Conservation (phyloP, 1,140 invertebrate genomes). For the Hormaphis cornu region DNA sequence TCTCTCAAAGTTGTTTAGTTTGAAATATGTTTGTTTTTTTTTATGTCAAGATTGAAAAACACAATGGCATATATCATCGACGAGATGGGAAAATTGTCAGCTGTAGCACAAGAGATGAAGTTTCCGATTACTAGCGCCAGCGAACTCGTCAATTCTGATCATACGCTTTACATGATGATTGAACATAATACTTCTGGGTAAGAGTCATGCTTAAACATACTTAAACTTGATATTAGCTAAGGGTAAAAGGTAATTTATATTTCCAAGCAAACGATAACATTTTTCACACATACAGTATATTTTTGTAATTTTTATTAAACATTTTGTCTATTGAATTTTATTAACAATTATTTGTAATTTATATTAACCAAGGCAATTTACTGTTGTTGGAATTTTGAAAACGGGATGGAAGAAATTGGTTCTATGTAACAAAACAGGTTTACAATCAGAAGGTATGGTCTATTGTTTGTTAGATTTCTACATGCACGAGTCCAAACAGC, state of each 20-base stretch:
- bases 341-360: too few relatives aligned
- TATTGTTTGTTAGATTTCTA: slow-evolving; percentile 82
- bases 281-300: too few relatives aligned
- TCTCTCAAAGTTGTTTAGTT: too few relatives aligned
- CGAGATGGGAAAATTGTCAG: slow-evolving; percentile 59
- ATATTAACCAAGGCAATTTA: slow-evolving; percentile 47
- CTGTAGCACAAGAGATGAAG: slow-evolving; percentile 57
- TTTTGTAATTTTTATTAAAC: too few relatives aligned
- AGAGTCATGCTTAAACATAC: too few relatives aligned
- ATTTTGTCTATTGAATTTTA: too few relatives aligned
- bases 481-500: slow-evolving; percentile 66
- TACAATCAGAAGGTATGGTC: slow-evolving; percentile 60
- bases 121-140: slow-evolving; percentile 60
- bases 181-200: neutral
- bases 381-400: slow-evolving; percentile 65
- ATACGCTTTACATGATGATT: slow-evolving; percentile 55
- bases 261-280: too few relatives aligned
- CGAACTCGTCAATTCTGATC: slow-evolving; percentile 56
- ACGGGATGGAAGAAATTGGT: slow-evolving; percentile 75
- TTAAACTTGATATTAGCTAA: too few relatives aligned
- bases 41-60: neutral
- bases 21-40: neutral
- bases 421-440: slow-evolving; percentile 60
- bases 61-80: slow-evolving; percentile 49
- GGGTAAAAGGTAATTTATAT: too few relatives aligned